Percentiles rank a stretch among this genome's conserved stretches.
These are phyloP conservation scores for Scotopteryx bipunctaria DNA, from an alignment of 2,888 invertebrate genomes.

Conservation along the genomic window DNA sequence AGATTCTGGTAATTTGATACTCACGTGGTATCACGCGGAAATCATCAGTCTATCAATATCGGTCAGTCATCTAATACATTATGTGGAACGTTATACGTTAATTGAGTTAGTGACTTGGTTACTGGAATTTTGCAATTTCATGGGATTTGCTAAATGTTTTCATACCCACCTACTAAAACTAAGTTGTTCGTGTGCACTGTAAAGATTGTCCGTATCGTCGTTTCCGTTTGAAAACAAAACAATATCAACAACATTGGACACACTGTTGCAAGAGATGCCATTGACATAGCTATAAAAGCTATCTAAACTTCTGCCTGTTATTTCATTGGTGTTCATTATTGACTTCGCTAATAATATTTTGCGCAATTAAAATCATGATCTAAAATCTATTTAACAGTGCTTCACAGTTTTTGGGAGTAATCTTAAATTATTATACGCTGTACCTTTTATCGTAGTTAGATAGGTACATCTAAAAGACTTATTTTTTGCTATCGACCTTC, in stretches of 20 bases:
- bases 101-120: conserved; percentile 41
- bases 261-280: conserved; percentile 10
- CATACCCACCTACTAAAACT: not conserved
- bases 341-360: conserved; percentile 15
- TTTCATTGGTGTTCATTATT: conserved; percentile 10
- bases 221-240: conserved; percentile 1
- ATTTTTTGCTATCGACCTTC: too few species aligned
- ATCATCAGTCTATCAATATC: conserved; percentile 26
- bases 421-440: too few species aligned
- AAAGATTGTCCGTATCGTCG: too few species aligned
- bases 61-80: conserved; percentile 28
- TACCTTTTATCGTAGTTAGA: too few species aligned
- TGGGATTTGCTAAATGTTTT: conserved; percentile 13
- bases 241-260: not conserved
- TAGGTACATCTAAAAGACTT: too few species aligned
- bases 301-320: conserved; percentile 10
- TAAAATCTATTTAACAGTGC: too few species aligned
- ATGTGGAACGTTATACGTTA: conserved; percentile 39
- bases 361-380: too few species aligned
- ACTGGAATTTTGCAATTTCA: conserved; percentile 6
- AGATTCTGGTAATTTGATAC: conserved; percentile 21
- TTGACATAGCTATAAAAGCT: conserved; percentile 15
- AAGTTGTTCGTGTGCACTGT: not conserved
- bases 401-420: too few species aligned
- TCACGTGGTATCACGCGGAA: conserved; percentile 17